Evolutionary conservation across 1,140 invertebrate genomes (phyloP).

Genomic region (Camponotus floridanus): DNA sequence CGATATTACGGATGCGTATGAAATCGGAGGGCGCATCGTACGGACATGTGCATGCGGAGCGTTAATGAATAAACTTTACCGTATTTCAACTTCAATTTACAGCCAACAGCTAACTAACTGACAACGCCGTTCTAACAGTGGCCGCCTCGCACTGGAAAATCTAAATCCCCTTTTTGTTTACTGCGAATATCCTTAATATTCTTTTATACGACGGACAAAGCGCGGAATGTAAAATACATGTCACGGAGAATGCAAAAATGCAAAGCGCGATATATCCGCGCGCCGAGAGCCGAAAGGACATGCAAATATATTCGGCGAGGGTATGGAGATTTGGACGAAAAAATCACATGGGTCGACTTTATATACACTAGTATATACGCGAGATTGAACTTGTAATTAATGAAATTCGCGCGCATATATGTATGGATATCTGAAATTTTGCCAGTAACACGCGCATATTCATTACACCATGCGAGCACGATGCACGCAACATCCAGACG

Average conservation of each 20-base stretch:
- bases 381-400: conserved; percentile 54
- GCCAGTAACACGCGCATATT: neutral
- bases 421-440: conserved; percentile 13
- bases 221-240: conserved; percentile 59
- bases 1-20: conserved; percentile 8
- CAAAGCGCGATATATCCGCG: conserved; percentile 42
- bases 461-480: neutral
- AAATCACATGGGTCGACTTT: conserved; percentile 50
- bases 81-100: conserved; percentile 68
- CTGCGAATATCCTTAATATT: conserved; percentile 60
- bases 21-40: conserved; percentile 20
- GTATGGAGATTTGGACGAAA: conserved; percentile 60
- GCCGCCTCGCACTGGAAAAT: conserved; percentile 44
- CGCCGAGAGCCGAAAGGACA: conserved; percentile 34
- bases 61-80: conserved; percentile 65
- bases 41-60: conserved; percentile 26
- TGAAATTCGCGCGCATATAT: conserved; percentile 18
- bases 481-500: neutral
- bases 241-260: conserved; percentile 55
- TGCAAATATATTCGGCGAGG: conserved; percentile 61
- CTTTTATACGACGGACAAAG: conserved; percentile 57
- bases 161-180: conserved; percentile 66
- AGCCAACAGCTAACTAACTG: conserved; percentile 63
- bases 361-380: conserved; percentile 20
- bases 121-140: conserved; percentile 67